Base-by-base conservation (phyloP, 2,888 invertebrate genomes). In the Drosophila mercatorum region DNA sequence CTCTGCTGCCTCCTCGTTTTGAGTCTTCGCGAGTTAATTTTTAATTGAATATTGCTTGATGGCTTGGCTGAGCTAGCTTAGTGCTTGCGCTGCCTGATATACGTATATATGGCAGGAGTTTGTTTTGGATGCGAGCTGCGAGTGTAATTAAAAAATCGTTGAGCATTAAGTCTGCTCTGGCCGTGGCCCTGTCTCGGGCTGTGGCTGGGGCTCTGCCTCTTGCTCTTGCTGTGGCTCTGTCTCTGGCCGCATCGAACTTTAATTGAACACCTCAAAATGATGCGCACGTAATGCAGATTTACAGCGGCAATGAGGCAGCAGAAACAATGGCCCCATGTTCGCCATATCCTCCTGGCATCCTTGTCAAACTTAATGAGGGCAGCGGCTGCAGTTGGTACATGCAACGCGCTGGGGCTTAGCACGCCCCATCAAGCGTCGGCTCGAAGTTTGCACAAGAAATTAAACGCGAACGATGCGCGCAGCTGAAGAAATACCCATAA, bases 261-360 rank as follows among this genome's bases (percentile, higher is more conserved):
- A 86, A 87, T 87, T 87, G 87, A 88, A 90, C 87, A 90, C 89
- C 89, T 87, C 77, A 81, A 90, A 89, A 90, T 90, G 89, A 90
- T 86, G 90, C 78, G 87, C 89, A 88, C 90, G 90, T 87, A 87
- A 88, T 75, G 77, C 80, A 86, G 78, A 86, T 87, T 87, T 80
- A 80, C 73, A 83, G 71, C 68, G 71, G 67, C 80, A 78, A 82
- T 77, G 68, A 76, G 69, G 49, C 46, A 46, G 28, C 56, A 65
- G 53, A 72, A 61, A 81, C 71, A 79, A 74, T 73, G 68, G 58
- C 44, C 14, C 43, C 66, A 62, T 69, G 74, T 68, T 56, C 59
- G 53, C 53, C 72, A 70, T 71, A 70, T 80, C 78, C 78, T 75
- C 64, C 12, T 57, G 52, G 71, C 80, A 80, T 80, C 72, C 68